Conservation (phyloP, 2,888 invertebrate genomes). For the Melanostoma scalare region DNA sequence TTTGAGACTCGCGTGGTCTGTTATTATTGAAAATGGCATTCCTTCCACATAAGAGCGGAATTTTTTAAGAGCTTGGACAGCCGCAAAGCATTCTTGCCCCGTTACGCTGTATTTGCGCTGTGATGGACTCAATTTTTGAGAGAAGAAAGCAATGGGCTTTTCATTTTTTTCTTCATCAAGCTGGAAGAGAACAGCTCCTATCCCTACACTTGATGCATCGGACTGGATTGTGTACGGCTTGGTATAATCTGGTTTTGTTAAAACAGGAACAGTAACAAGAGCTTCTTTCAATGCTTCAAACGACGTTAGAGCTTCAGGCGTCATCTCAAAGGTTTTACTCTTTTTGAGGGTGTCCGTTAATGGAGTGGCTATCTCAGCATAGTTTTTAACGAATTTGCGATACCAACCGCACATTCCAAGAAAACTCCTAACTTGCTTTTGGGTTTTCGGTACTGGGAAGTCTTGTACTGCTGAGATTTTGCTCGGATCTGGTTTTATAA, state of each 20-base stretch:
- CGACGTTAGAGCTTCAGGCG: not conserved
- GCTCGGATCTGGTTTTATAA: conserved; percentile 34
- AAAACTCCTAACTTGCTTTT: conserved; percentile 72
- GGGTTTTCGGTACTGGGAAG: conserved; percentile 28
- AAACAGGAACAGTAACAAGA: not conserved
- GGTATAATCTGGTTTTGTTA: conserved; percentile 11
- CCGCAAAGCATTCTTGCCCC: conserved; percentile 4
- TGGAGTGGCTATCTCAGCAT: conserved; percentile 32
- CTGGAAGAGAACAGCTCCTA: conserved; percentile 16
- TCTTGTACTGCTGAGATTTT: conserved; percentile 34
- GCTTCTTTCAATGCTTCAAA: conserved; percentile 10
- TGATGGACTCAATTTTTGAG: not conserved
- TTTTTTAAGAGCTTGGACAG: conserved; percentile 32
- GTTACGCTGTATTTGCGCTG: not conserved
- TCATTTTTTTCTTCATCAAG: conserved; percentile 22
- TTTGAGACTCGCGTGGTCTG: conserved; percentile 57
- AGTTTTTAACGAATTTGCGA: conserved; percentile 40
- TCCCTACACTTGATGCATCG: conserved; percentile 10
- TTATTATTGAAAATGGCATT: conserved; percentile 42
- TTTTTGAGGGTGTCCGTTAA: conserved; percentile 7
- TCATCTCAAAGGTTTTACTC: conserved; percentile 1
- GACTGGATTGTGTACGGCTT: conserved; percentile 22
- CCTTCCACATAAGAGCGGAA: conserved; percentile 59
- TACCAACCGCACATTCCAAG: conserved; percentile 71
- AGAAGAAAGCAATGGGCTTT: conserved; percentile 38